phyloP scores from a whole-genome alignment of 1,140 invertebrate genomes.

The Pinna nobilis region DNA sequence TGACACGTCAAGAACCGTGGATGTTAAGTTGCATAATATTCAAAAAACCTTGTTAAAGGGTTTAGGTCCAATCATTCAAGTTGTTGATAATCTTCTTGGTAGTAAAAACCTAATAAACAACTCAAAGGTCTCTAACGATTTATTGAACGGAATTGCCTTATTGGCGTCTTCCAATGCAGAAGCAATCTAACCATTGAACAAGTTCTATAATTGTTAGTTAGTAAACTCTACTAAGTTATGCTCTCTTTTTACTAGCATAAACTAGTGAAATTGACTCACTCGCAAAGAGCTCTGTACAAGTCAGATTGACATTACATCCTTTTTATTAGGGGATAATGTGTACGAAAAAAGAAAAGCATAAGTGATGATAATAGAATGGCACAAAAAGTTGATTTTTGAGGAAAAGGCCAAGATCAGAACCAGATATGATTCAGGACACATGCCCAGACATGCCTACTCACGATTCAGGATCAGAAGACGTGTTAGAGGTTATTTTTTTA shows the following conservation, averaged over 20 bases:
- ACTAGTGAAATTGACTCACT: neutral
- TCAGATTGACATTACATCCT: neutral
- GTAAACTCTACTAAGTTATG: no score
- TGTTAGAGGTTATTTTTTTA: no score
- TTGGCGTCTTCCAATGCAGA: neutral
- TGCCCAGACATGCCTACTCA: no score
- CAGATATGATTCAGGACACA: no score
- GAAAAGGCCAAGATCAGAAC: no score
- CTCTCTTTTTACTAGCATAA: neutral
- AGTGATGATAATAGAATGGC: no score
- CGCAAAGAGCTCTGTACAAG: neutral
- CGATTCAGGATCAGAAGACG: no score
- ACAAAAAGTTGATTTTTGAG: no score
- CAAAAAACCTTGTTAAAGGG: neutral
- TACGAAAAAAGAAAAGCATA: no score
- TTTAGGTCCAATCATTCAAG: neutral
- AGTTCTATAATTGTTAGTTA: no score
- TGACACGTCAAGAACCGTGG: neutral
- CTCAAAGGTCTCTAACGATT: neutral
- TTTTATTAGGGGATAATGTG: neutral
- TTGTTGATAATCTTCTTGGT: neutral
- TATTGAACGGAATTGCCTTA: neutral
- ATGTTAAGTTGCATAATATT: neutral
- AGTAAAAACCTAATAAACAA: neutral
- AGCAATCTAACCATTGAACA: no score